Evolutionary conservation across 1,140 invertebrate genomes (phyloP), one percentile per base, ranked within the genome.

Genomic region (Papilio helenus): DNA sequence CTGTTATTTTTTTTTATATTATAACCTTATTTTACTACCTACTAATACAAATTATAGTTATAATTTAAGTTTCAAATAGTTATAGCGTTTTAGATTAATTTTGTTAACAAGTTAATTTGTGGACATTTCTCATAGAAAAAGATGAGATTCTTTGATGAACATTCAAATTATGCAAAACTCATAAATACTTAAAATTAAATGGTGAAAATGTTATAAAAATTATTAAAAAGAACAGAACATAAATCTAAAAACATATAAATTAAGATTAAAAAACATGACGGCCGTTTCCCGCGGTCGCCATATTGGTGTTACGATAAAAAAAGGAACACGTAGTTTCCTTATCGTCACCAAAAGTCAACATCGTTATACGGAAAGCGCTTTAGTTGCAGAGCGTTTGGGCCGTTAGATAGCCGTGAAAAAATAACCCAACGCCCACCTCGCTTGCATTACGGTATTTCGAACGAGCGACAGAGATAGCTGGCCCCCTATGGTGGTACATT

Each of bases 321-420:
- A 68, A 68, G 10, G 61, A 68, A 68, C 61, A 68, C 61, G 26
- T 26, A 29, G 23, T 81, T 83, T 83, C 81, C 86, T 86, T 82
- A 86, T 84, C 85, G 84, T 85, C 83, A 79, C 85, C 87, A 86
- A 89, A 88, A 87, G 84, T 88, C 85, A 86, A 88, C 85, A 88
- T 86, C 81, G 85, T 87, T 86, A 86, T 84, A 81, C 86, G 81
- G 84, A 84, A 84, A 86, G 79, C 79, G 80, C 82, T 79, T 71
- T 85, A 85, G 85, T 87, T 87, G 81, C 83, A 79, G 84, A 86
- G 84, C 85, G 87, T 88, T 89, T 85, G 85, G 86, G 83, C 90
- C 89, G 89, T 90, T 90, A 92, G 87, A 85, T 92, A 90, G 86
- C 90, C 87, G 88, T 86, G 85, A 90, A 91, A 92, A 92, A 92